These are phyloP conservation scores for Apamea monoglypha DNA, from an alignment of 2,888 invertebrate genomes.

Conservation along the genomic window DNA sequence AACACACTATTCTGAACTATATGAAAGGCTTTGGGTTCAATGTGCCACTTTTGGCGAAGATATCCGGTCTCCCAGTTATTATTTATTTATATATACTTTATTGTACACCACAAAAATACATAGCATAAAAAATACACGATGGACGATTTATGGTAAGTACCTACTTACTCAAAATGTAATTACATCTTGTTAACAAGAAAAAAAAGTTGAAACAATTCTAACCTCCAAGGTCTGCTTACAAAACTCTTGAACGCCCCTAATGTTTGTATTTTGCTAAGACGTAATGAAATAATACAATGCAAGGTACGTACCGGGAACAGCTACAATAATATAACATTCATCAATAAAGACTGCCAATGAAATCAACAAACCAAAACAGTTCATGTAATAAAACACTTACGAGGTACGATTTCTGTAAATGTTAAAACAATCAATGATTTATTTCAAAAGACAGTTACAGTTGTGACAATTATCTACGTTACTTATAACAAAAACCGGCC, in stretches of 20 bases:
- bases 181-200: background rate
- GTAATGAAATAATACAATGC: background rate
- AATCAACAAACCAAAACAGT: background rate
- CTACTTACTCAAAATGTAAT: no score
- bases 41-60: background rate
- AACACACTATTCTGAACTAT: background rate
- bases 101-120: no score
- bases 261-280: no score
- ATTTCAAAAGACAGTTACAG: background rate
- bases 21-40: background rate
- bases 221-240: background rate
- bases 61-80: background rate
- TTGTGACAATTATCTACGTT: no score
- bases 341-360: background rate
- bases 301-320: constrained; percentile 40
- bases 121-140: no score
- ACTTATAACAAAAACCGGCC: background rate
- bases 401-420: constrained; percentile 79
- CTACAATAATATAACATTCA: constrained; percentile 19
- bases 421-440: constrained; percentile 9
- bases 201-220: background rate
- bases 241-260: background rate
- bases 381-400: constrained; percentile 70
- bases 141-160: background rate
- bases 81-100: no score